phyloP scores from a whole-genome alignment of 1,140 invertebrate species.

The Drosophila neocordata region DNA sequence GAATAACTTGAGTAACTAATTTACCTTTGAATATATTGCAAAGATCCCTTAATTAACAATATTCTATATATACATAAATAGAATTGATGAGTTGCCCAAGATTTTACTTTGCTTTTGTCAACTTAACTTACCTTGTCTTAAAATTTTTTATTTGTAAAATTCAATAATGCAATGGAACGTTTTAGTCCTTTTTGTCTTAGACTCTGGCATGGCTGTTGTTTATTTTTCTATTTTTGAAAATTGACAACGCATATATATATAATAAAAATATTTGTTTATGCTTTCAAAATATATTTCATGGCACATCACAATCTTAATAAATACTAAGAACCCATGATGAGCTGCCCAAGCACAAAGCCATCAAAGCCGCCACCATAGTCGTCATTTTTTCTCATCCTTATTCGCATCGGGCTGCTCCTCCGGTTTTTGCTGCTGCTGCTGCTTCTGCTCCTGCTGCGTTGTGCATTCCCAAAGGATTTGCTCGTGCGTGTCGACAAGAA shows the following conservation, averaged over 20 bases:
- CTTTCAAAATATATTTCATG: constrained; percentile 53
- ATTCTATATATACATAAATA: no score
- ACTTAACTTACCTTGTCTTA: no score
- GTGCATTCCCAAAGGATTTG: constrained; percentile 72
- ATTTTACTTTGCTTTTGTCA: no score
- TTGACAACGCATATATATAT: background rate
- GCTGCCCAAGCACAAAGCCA: constrained; percentile 52
- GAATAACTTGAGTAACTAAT: no score
- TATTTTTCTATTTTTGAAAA: no score
- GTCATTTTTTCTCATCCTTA: background rate
- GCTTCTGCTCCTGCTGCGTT: constrained; percentile 36
- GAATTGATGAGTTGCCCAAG: no score
- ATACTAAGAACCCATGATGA: constrained; percentile 69
- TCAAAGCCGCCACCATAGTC: constrained; percentile 40
- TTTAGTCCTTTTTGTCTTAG: no score
- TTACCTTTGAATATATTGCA: no score
- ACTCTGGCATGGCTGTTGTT: no score
- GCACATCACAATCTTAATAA: constrained; percentile 67
- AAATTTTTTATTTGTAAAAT: no score
- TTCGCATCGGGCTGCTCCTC: constrained; percentile 30
- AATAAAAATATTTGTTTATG: constrained; percentile 46
- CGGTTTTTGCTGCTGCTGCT: background rate
- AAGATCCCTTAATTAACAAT: no score
- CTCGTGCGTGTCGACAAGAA: constrained; percentile 80
- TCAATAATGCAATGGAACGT: no score